Base-by-base conservation (phyloP, 2,113 vertebrate genomes). In the Octodon degus region DNA sequence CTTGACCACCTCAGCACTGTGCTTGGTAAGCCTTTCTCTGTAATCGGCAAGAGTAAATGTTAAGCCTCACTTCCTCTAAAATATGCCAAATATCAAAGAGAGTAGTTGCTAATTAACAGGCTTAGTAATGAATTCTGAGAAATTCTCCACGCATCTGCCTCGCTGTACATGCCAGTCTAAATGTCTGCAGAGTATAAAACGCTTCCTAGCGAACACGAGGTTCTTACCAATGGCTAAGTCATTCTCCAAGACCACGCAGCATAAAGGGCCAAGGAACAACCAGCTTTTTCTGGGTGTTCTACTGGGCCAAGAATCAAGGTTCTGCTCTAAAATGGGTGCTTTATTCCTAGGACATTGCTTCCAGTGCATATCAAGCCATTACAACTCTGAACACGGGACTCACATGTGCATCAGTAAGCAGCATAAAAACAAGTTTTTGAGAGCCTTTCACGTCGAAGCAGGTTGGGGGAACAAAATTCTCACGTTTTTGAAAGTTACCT, bases 91-190 rank as follows among this genome's bases (percentile, higher is more conserved):
- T 95, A 74, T 43, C 82, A 5, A 83, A 86, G 83, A 62, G 67
- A 72, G 16, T 25, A 60, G 82, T 84, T 77, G 81, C 55, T 93
- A 95, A 47, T 22, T 63, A 95, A 92, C 0, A 2, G 43, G 53
- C 67, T 88, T 83, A 70, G 25, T 74, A 93, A 96, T 58, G 76
- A 89, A 90, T 94, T 97, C 77, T 92, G 30, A 96, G 90, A 94
- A 92, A 70, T 47, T 89, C 32, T 74, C 43, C 50, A 88, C 85
- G 93, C 16, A 93, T 92, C 25, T 32, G 13, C 43, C 40, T 50
- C 92, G 60, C 40, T 34, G 91, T 85, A 47, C 76, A 79, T 63
- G 40, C 9, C 70, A 72, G 32, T 88, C 94, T 89, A 91, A 87
- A 83, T 76, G 63, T 86, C 85, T 89, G 81, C 16, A 88, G 96